A percentile compares a stretch with the other conserved stretches of the same genome.
phyloP scores from a whole-genome alignment of 1,140 invertebrate genomes.

The Sycobia sp. region DNA sequence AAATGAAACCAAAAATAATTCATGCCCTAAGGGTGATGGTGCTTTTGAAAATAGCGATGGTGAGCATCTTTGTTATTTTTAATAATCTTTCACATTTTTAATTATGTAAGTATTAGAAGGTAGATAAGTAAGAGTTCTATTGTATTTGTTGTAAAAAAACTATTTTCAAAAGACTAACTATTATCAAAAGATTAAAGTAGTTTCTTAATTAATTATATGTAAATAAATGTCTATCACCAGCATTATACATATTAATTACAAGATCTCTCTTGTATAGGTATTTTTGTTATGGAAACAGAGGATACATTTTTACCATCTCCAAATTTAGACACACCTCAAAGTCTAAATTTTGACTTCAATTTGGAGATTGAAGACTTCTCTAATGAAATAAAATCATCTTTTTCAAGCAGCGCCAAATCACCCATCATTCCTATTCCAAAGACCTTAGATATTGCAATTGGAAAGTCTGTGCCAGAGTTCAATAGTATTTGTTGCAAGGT shows the following conservation, averaged over 20 bases:
- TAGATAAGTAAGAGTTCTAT: no score
- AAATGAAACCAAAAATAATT: slow-evolving; percentile 32
- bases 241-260: no score
- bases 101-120: no score
- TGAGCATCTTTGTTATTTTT: slow-evolving; percentile 44
- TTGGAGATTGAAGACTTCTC: slow-evolving; percentile 46
- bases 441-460: slow-evolving; percentile 49
- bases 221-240: no score
- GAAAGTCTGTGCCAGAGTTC: slow-evolving; percentile 60
- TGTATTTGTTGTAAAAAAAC: no score
- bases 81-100: background rate
- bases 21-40: slow-evolving; percentile 18
- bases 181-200: no score
- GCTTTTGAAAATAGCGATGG: slow-evolving; percentile 22
- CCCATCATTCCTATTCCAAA: slow-evolving; percentile 68
- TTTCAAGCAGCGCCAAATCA: slow-evolving; percentile 55
- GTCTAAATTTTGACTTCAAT: slow-evolving; percentile 51
- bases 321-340: slow-evolving; percentile 36
- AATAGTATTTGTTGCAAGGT: slow-evolving; percentile 68
- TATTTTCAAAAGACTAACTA: no score
- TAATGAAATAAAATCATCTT: slow-evolving; percentile 38
- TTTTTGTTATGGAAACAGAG: slow-evolving; percentile 68
- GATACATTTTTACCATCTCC: slow-evolving; percentile 44
- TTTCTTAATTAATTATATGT: no score
- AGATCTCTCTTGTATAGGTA: slow-evolving; percentile 48